Percentiles rank a stretch among this genome's conserved stretches.
phyloP scores from a whole-genome alignment of 2,113 vertebrate genomes.

The Felis chaus region DNA sequence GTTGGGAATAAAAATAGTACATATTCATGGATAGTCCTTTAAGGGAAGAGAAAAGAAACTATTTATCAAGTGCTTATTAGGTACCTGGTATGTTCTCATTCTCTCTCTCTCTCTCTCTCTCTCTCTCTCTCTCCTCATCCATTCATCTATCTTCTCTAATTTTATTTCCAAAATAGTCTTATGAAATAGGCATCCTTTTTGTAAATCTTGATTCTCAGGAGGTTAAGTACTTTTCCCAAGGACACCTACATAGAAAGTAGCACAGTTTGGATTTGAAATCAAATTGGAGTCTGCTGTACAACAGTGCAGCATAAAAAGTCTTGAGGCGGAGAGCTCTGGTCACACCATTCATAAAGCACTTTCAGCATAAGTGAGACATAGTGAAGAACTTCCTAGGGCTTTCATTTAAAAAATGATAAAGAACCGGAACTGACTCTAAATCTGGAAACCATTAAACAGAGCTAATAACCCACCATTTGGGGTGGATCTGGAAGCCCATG shows the following conservation, averaged over 20 bases:
- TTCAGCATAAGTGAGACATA: neutral
- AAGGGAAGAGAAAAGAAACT: neutral
- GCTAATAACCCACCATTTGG: neutral
- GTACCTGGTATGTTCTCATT: neutral
- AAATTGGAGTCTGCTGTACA: neutral
- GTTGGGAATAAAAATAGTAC: neutral
- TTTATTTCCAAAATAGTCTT: slow-evolving; percentile 34
- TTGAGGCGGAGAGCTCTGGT: neutral
- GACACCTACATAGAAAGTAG: neutral
- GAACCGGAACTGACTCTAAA: neutral
- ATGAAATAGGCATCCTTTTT: neutral
- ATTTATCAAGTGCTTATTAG: neutral
- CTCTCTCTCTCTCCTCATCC: too few species aligned
- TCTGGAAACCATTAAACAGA: neutral
- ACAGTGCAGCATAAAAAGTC: neutral
- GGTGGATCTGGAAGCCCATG: neutral
- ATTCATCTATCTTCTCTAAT: neutral
- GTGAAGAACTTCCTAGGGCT: neutral
- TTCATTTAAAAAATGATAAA: neutral
- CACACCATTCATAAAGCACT: neutral
- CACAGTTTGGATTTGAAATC: neutral
- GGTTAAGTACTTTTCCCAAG: neutral
- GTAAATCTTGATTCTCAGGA: neutral
- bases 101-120: neutral
- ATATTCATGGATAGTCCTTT: neutral